These are phyloP conservation scores for Umimayanthus chanpuru DNA, from an alignment of 92 coral and sea anemone species.

Conservation along the genomic window DNA sequence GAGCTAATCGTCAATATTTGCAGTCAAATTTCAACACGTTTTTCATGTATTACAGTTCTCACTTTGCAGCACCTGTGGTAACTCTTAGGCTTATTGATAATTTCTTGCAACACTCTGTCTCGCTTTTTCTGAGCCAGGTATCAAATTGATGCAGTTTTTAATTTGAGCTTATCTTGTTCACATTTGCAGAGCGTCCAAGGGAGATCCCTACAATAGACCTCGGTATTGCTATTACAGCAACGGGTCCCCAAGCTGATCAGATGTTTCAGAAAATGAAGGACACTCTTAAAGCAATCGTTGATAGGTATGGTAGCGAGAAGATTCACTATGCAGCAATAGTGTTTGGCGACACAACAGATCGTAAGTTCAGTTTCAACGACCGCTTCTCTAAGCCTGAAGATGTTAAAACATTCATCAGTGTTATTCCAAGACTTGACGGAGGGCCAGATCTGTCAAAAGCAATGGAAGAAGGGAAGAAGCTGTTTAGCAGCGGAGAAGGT, in stretches of 20 bases:
- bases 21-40: too few relatives aligned
- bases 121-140: neutral
- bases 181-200: slow-evolving; percentile 17
- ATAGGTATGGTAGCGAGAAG: slow-evolving; percentile 72
- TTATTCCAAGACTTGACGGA: slow-evolving; percentile 53
- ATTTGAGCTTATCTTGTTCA: neutral
- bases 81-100: too few relatives aligned
- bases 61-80: too few relatives aligned
- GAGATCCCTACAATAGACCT: slow-evolving; percentile 71
- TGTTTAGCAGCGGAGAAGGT: slow-evolving; percentile 66
- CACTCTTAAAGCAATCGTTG: slow-evolving; percentile 68
- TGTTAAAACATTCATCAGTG: slow-evolving; percentile 44
- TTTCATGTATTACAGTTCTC: too few relatives aligned
- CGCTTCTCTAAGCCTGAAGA: slow-evolving; percentile 28
- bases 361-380: slow-evolving; percentile 53
- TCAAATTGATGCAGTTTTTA: neutral
- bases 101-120: neutral
- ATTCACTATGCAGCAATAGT: slow-evolving; percentile 69
- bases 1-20: too few relatives aligned
- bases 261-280: slow-evolving; percentile 75
- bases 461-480: slow-evolving; percentile 65
- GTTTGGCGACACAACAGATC: slow-evolving; percentile 60
- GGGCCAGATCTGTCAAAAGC: slow-evolving; percentile 79
- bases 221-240: slow-evolving; percentile 84
- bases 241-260: slow-evolving; percentile 54